Percentiles rank a stretch among this genome's conserved stretches.
Conservation (phyloP, 2,113 vertebrate genomes). For the Raphicerus campestris region DNA sequence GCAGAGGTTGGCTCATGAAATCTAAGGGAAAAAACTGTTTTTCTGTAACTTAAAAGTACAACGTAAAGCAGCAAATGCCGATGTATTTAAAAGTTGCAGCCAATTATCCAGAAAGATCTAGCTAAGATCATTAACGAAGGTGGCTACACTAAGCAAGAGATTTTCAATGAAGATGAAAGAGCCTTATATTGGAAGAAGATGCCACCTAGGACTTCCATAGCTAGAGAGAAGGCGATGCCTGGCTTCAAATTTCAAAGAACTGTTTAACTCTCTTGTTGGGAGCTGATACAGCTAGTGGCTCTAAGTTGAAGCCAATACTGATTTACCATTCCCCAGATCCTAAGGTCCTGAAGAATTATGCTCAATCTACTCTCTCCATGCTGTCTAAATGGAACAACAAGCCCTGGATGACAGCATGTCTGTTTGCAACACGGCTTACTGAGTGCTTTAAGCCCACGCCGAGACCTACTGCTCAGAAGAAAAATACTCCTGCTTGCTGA, state of each 20-base stretch:
- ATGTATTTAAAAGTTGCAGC: not conserved
- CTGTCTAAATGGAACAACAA: not conserved
- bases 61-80: not conserved
- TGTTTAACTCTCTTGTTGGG: not conserved
- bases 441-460: not conserved
- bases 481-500: not conserved
- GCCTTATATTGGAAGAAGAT: not conserved
- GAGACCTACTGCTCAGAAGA: not conserved
- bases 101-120: not conserved
- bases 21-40: not conserved
- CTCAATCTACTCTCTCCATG: not conserved
- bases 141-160: not conserved
- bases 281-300: not conserved
- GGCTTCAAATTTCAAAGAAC: not conserved
- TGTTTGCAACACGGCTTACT: not conserved
- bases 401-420: not conserved
- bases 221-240: not conserved
- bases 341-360: not conserved
- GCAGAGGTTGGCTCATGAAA: not conserved
- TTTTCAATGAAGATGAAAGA: not conserved
- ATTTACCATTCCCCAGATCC: not conserved
- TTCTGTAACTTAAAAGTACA: not conserved
- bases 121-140: not conserved
- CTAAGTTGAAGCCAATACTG: not conserved
- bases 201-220: not conserved